Conservation (phyloP, 2,797 vertebrate genomes). For the Galagoides demidoff region DNA sequence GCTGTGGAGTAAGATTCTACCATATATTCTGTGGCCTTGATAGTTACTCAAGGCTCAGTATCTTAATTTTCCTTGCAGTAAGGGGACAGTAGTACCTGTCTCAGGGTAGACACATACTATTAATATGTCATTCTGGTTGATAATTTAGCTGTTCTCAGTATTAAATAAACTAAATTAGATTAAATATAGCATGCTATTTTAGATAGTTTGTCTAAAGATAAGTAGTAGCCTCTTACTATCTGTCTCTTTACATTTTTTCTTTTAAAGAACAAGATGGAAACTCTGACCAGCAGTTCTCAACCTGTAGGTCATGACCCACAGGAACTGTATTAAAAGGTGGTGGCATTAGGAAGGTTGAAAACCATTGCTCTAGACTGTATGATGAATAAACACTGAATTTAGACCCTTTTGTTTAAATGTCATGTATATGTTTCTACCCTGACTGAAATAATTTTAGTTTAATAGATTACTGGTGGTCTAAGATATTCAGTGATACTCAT, state of each 20-base stretch:
- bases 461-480: background rate
- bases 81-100: background rate
- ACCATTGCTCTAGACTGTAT: background rate
- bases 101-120: background rate
- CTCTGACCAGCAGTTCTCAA: background rate
- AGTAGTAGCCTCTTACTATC: background rate
- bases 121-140: background rate
- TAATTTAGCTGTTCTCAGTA: background rate
- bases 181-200: background rate
- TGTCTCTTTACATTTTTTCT: background rate
- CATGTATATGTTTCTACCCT: background rate
- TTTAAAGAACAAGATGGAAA: background rate
- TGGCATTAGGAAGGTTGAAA: too few species aligned
- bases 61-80: background rate
- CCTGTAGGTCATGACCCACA: too few species aligned
- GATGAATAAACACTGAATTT: constrained; percentile 33
- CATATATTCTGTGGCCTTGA: background rate
- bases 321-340: too few species aligned
- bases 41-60: background rate
- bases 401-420: background rate
- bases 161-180: background rate
- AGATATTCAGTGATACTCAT: background rate
- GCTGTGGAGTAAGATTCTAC: background rate
- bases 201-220: background rate
- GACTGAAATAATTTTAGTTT: background rate